Conservation (phyloP, 30 jellyfish, hydroid and myxozoan species). For the Morbakka virulenta region DNA sequence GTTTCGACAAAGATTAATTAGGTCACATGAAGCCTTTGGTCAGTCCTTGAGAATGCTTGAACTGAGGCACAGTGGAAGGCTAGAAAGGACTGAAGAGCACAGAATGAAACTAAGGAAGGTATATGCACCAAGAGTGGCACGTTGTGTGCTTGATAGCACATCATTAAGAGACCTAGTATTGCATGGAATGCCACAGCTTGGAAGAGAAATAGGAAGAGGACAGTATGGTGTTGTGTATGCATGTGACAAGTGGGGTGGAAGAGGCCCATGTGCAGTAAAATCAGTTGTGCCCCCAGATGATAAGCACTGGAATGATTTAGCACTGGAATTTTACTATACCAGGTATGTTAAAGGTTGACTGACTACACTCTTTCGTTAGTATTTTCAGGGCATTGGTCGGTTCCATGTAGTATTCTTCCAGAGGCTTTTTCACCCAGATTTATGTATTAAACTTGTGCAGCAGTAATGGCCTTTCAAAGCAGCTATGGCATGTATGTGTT, state of each 20-base stretch:
- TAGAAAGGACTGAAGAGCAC: constrained; percentile 92
- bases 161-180: constrained; percentile 92
- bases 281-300: constrained; percentile 99
- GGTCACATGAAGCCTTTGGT: constrained; percentile 91
- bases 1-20: constrained; percentile 82
- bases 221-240: constrained; percentile 99
- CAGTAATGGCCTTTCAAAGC: background rate
- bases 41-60: constrained; percentile 87
- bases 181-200: constrained; percentile 98
- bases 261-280: constrained; percentile 97
- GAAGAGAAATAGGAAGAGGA: constrained; percentile 96
- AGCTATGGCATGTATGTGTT: background rate
- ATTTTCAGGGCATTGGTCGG: background rate
- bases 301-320: constrained; percentile 98
- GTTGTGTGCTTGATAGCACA: constrained; percentile 97
- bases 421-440: background rate
- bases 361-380: background rate
- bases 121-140: constrained; percentile 97
- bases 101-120: constrained; percentile 91
- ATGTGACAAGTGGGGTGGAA: constrained; percentile 99
- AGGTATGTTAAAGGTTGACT: constrained; percentile 59
- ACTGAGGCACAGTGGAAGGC: constrained; percentile 91
- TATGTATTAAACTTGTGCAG: background rate
- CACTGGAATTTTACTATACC: constrained; percentile 92
- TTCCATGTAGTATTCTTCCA: background rate